Conservation (phyloP, 2,888 invertebrate genomes). For the Boloria selene region DNA sequence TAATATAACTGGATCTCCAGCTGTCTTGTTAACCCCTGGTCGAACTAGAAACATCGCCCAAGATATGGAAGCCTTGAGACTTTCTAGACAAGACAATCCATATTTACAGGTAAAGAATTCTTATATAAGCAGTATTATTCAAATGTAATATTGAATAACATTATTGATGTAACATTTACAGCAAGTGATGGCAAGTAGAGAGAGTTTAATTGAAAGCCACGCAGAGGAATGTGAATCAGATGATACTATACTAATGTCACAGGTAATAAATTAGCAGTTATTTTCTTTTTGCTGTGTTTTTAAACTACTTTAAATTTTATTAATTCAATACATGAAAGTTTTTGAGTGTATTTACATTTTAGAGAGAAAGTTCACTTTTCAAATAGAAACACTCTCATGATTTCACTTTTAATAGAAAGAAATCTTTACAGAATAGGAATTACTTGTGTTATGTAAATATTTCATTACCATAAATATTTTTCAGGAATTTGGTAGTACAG, state of each 20-base stretch:
- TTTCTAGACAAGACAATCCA: conserved; percentile 92
- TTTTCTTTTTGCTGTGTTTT: conserved; percentile 5
- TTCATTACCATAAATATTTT: conserved; percentile 30
- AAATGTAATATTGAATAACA: conserved; percentile 24
- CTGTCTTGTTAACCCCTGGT: conserved; percentile 87
- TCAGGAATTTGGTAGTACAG: conserved; percentile 78
- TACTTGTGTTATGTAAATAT: no score
- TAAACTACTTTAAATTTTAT: background rate
- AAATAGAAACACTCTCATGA: no score
- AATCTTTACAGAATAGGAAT: no score
- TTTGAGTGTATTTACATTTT: background rate
- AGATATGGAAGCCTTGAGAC: conserved; percentile 91
- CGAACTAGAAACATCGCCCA: conserved; percentile 90
- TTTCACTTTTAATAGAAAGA: no score
- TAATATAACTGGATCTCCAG: conserved; percentile 72
- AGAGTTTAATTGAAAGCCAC: conserved; percentile 88
- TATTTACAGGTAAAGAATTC: conserved; percentile 85
- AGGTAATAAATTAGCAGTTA: conserved; percentile 71
- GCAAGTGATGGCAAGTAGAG: conserved; percentile 90
- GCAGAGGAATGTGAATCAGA: conserved; percentile 89
- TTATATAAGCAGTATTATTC: conserved; percentile 26
- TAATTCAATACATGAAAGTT: background rate
- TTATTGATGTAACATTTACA: conserved; percentile 57
- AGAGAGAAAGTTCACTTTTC: no score
- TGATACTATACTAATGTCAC: conserved; percentile 89